Evolutionary conservation across 2,888 invertebrate genomes (phyloP).

Genomic region (Nemapogon koenigi): DNA sequence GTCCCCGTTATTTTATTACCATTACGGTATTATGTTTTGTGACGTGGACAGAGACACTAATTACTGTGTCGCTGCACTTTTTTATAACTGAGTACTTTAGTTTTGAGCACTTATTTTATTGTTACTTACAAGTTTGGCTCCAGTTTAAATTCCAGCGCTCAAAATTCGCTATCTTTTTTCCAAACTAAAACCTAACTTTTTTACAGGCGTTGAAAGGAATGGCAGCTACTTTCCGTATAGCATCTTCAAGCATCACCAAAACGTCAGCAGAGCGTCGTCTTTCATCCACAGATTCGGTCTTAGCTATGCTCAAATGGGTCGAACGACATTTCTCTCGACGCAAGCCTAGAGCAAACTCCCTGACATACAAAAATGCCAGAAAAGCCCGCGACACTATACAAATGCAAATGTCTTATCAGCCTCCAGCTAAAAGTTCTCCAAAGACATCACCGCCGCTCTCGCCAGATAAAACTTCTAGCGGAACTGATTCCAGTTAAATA

Average conservation of each 20-base stretch:
- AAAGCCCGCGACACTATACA: slow-evolving; percentile 73
- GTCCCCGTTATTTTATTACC: no score
- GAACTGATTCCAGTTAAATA: slow-evolving; percentile 49
- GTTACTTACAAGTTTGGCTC: no score
- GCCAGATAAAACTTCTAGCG: slow-evolving; percentile 40
- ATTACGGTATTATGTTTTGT: no score
- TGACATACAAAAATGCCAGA: slow-evolving; percentile 67
- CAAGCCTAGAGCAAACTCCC: slow-evolving; percentile 75
- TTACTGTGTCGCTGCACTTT: no score
- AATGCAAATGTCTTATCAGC: slow-evolving; percentile 77
- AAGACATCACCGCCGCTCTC: slow-evolving; percentile 33
- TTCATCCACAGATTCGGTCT: slow-evolving; percentile 87
- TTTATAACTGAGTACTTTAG: no score
- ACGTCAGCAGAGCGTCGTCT: slow-evolving; percentile 87
- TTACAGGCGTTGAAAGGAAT: slow-evolving; percentile 86
- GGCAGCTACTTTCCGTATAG: slow-evolving; percentile 91
- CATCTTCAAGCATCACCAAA: slow-evolving; percentile 82
- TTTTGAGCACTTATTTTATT: no score
- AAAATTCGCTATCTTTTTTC: no score
- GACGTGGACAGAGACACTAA: no score
- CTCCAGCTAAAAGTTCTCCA: slow-evolving; percentile 36
- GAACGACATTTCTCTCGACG: slow-evolving; percentile 83
- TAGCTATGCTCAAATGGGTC: slow-evolving; percentile 90
- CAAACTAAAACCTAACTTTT: slow-evolving; percentile 1
- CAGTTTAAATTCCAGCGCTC: no score